Base-by-base conservation (phyloP, 1,140 invertebrate species). In the Palaemon carinicauda region DNA sequence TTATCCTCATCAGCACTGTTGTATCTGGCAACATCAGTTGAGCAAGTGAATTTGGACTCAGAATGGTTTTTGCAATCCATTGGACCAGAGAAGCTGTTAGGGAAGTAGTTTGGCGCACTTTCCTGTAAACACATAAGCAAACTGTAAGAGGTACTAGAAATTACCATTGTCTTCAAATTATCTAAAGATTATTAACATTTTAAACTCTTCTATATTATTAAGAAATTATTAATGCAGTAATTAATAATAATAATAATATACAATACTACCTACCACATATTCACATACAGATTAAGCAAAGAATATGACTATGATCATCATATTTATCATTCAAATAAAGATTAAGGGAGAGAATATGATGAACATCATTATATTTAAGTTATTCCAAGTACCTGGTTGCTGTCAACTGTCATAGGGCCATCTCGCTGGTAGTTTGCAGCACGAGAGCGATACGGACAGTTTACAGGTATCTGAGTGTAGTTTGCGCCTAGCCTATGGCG, bases 391-490 rank as follows among this genome's bases (percentile, higher is more conserved):
- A 89, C 89, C 88, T 92, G 92, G 88, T 92, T 92, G 29, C 90
- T 84, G 79, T 83, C 83, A 15, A 91, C 91, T 15, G 92, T 92
- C 93, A 95, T 95, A 12, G 94, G 93, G 1, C 98, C 98, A 92
- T 99, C 98, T 53, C 98, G 94, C 91, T 98, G 96, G 91, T 96
- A 98, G 91, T 98, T 98, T 10, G 91, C 78, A n/a, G 90, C 88
- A 80, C 82, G 91, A 29, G 91, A 91, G 27, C 92, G 91, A 89
- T 95, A 97, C 0, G 98, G 97, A 90, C 96, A 97, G 91, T 99
- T 99, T n/a, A 99, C 97, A 9, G 98, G 96, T 56, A 99, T 93
- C 91, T 99, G 97, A 65, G 96, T 93, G 92, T 96, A 98, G 91
- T 99, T 99, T 0, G 96, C 93, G 54, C 98, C 98, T 56, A 99